These are phyloP conservation scores for Sepioteuthis lessoniana DNA, from an alignment of 2,888 invertebrate genomes.

Conservation along the genomic window DNA sequence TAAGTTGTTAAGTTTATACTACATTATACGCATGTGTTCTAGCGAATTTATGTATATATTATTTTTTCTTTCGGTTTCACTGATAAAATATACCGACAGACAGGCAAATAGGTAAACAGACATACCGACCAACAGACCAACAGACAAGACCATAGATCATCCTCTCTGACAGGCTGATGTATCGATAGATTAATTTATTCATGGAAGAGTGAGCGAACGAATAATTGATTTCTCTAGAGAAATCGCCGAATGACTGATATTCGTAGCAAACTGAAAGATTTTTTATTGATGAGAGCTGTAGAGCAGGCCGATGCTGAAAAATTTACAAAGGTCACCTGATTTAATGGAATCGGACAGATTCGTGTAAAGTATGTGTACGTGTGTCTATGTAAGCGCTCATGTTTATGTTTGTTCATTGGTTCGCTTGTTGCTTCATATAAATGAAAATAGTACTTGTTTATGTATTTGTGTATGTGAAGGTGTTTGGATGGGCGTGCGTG, in stretches of 20 bases:
- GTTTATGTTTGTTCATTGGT: not conserved
- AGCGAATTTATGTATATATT: not conserved
- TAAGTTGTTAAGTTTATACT: too few species aligned
- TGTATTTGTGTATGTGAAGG: not conserved
- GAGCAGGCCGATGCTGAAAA: not conserved
- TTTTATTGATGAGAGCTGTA: not conserved
- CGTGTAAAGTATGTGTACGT: not conserved
- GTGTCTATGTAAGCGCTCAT: not conserved
- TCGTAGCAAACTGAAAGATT: not conserved
- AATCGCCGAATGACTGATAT: conserved; percentile 33
- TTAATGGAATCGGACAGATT: not conserved
- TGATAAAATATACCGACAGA: conserved; percentile 14
- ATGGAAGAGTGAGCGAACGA: conserved; percentile 33
- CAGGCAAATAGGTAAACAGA: not conserved
- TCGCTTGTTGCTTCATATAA: not conserved
- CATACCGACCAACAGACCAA: not conserved
- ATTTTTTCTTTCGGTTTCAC: not conserved
- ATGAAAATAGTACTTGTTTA: too few species aligned
- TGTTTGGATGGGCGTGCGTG: not conserved
- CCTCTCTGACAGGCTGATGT: conserved; percentile 20
- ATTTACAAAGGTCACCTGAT: not conserved
- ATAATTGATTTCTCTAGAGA: conserved; percentile 33
- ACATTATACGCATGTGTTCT: not conserved
- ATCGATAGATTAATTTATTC: conserved; percentile 33
- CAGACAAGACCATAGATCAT: conserved; percentile 33